Conservation (phyloP, 2,888 invertebrate genomes). For the Parelbella ahira region DNA sequence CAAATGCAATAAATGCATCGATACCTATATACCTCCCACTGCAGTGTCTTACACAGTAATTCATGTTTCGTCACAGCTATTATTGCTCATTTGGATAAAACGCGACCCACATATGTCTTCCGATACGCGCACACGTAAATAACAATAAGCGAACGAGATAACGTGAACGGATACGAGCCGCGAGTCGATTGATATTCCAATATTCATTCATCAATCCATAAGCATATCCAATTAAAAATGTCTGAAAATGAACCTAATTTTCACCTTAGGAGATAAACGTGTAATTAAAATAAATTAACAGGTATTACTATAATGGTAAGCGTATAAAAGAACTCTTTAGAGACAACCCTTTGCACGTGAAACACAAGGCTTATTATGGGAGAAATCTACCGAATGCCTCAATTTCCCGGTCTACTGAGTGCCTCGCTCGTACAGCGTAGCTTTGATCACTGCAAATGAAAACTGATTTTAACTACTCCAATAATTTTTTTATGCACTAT, state of each 20-base stretch:
- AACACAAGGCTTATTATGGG: slow-evolving; percentile 1
- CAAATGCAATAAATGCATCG: too few relatives aligned
- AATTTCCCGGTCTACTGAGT: too few relatives aligned
- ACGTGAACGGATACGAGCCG: slow-evolving; percentile 13
- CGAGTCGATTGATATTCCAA: slow-evolving; percentile 9
- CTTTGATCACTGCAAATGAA: too few relatives aligned
- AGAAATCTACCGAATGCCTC: slow-evolving; percentile 16
- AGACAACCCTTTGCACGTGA: background rate
- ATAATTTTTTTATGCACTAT: too few relatives aligned
- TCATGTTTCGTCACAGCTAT: slow-evolving; percentile 9
- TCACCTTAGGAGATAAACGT: slow-evolving; percentile 1
- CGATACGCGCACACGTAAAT: slow-evolving; percentile 16
- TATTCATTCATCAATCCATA: too few relatives aligned
- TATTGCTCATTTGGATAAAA: slow-evolving; percentile 17
- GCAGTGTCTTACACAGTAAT: background rate
- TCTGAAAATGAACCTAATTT: too few relatives aligned
- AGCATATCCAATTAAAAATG: too few relatives aligned
- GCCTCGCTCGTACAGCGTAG: too few relatives aligned
- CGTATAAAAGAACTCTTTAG: background rate
- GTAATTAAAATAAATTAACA: too few relatives aligned
- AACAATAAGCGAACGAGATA: slow-evolving; percentile 6
- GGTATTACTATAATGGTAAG: background rate
- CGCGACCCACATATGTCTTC: slow-evolving; percentile 17
- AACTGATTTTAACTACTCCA: too few relatives aligned
- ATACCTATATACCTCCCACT: slow-evolving; percentile 1